Percentiles rank a stretch among this genome's conserved stretches.
Conservation (phyloP, 2,113 vertebrate species). For the Tupaia chinensis region DNA sequence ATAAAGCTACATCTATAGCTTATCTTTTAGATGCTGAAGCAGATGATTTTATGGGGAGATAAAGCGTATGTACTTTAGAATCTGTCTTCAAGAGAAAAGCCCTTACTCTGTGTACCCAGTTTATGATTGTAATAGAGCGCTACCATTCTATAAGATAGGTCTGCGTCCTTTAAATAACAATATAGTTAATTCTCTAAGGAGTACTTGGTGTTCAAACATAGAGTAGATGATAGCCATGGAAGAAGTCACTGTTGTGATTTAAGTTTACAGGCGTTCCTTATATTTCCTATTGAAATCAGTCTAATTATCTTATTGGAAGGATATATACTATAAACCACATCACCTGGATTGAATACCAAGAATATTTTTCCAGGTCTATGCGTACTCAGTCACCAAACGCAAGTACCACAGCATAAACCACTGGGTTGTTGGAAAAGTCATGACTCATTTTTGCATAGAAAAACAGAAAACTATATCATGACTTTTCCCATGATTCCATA, state of each 20-base stretch:
- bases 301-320: background rate
- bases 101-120: background rate
- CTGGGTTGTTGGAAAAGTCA: too few species aligned
- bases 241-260: background rate
- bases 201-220: background rate
- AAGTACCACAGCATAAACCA: background rate
- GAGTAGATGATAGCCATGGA: background rate
- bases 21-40: conserved; percentile 3
- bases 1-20: background rate
- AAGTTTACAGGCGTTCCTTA: conserved; percentile 2
- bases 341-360: conserved; percentile 1
- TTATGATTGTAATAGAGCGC: background rate
- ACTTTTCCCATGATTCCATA: background rate
- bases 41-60: background rate
- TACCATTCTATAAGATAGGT: background rate
- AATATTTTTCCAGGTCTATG: background rate
- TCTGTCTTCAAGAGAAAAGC: background rate
- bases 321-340: background rate
- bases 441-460: too few species aligned
- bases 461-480: too few species aligned
- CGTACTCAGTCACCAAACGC: background rate
- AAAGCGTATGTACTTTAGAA: background rate
- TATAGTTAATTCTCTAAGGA: background rate
- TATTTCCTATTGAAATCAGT: conserved; percentile 18
- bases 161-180: background rate